Evolutionary conservation across 2,113 vertebrate genomes (phyloP), one percentile per base, ranked within the genome.

Genomic region (Dicerorhinus sumatrensis): DNA sequence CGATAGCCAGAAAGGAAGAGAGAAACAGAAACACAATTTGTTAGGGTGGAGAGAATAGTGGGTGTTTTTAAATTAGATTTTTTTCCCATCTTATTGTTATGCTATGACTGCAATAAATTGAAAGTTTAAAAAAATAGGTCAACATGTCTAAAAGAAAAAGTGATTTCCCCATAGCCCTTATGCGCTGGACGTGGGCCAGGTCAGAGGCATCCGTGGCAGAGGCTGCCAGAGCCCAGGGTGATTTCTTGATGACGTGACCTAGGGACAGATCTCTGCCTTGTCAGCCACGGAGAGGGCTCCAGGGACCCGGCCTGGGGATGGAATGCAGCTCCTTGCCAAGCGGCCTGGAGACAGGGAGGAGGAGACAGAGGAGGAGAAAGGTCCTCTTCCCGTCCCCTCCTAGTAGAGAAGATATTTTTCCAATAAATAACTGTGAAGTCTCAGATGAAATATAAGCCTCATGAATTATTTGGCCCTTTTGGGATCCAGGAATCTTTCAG

Each of bases 381-480:
- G 21, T 39, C 12, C 51, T 54, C 39, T 73, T 42, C 33, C 54
- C 60, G 8, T 69, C n/a, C 72, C 63, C 60, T 94, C 90, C 76
- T 69, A 33, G 33, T 11, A 3, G 92, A 76, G 84, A 96, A 92
- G 85, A 93, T 93, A 89, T 93, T 97, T 96, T 98, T 90, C 91
- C 86, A 97, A 91, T 97, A 93, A 98, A 97, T 97, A 94, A 97
- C 77, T 81, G 46, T 81, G 91, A 90, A 69, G 36, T 85, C 95
- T 84, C 96, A 9, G 39, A 60, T 86, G 97, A 98, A 94, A 97
- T 86, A 89, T 13, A 91, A 91, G 82, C 95, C 93, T 65, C 46
- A 4, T 96, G 97, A 94, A 89, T 93, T 89, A 93, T 85, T 93
- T 73, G 94, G 83, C 60, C 72, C 77, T 62, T 65, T 56, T 16